Percentiles rank a stretch among this genome's conserved stretches.
phyloP scores from a whole-genome alignment of 2,113 vertebrate species.

The Pampusana beccarii region DNA sequence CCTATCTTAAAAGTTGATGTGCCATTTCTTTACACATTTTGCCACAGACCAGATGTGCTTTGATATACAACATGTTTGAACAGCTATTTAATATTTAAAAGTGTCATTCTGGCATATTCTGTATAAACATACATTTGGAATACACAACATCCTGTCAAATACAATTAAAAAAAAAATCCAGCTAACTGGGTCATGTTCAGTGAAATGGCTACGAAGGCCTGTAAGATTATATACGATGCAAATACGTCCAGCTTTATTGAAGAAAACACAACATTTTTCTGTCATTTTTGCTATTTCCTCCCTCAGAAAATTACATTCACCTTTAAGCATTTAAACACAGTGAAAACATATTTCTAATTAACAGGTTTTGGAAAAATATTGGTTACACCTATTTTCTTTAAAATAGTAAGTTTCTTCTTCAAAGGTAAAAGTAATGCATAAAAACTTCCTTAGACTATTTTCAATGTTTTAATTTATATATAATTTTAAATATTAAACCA shows the following conservation, averaged over 20 bases:
- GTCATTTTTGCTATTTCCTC: background rate
- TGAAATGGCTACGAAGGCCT: background rate
- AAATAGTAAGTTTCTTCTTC: background rate
- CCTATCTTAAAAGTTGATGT: slow-evolving; percentile 24
- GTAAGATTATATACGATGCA: background rate
- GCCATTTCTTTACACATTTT: slow-evolving; percentile 44
- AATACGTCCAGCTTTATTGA: background rate
- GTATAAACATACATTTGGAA: slow-evolving; percentile 3
- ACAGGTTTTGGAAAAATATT: background rate
- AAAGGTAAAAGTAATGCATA: background rate
- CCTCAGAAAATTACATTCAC: background rate
- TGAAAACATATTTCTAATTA: background rate
- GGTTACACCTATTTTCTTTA: background rate
- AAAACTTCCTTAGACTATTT: background rate
- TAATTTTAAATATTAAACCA: background rate
- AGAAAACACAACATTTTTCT: background rate
- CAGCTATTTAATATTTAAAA: slow-evolving; percentile 61
- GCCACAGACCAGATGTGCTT: slow-evolving; percentile 55
- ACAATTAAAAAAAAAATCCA: background rate
- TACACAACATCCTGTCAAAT: slow-evolving; percentile 11
- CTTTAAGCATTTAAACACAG: background rate
- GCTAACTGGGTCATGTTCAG: background rate
- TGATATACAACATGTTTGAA: slow-evolving; percentile 32
- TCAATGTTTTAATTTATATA: background rate
- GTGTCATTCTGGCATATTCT: background rate